phyloP scores from a whole-genome alignment of 2,888 invertebrate genomes.

The Brenthis ino region DNA sequence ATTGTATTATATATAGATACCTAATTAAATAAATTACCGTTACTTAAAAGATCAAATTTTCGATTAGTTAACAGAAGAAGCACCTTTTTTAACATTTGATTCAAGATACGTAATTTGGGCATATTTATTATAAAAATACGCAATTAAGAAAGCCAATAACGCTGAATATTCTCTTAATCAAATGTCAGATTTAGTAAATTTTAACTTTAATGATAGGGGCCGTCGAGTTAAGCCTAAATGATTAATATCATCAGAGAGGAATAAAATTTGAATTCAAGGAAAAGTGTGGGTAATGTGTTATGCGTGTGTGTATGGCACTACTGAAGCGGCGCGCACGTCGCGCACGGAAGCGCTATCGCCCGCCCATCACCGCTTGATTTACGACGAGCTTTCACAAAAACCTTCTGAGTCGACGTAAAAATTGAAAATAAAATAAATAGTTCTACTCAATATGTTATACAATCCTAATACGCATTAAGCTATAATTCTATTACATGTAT shows the following conservation, averaged over 20 bases:
- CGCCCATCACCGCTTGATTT: slow-evolving; percentile 72
- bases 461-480: slow-evolving; percentile 43
- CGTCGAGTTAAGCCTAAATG: slow-evolving; percentile 67
- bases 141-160: slow-evolving; percentile 56
- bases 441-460: too few relatives aligned
- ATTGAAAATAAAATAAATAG: slow-evolving; percentile 46
- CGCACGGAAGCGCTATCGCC: slow-evolving; percentile 68
- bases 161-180: slow-evolving; percentile 72
- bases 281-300: slow-evolving; percentile 45
- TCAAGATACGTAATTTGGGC: slow-evolving; percentile 50
- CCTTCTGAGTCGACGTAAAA: slow-evolving; percentile 50
- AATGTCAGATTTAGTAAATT: slow-evolving; percentile 77
- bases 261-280: slow-evolving; percentile 60
- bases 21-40: slow-evolving; percentile 42
- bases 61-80: slow-evolving; percentile 47
- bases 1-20: neutral
- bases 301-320: slow-evolving; percentile 38
- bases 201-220: slow-evolving; percentile 73
- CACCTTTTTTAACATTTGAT: slow-evolving; percentile 46
- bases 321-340: slow-evolving; percentile 41
- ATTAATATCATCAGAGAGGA: slow-evolving; percentile 65
- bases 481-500: too few relatives aligned
- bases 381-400: slow-evolving; percentile 60
- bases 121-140: slow-evolving; percentile 56
- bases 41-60: slow-evolving; percentile 45